These are phyloP conservation scores for Chiridota heheva DNA, from an alignment of 35 echinoderm and acorn worm genomes.

Conservation along the genomic window DNA sequence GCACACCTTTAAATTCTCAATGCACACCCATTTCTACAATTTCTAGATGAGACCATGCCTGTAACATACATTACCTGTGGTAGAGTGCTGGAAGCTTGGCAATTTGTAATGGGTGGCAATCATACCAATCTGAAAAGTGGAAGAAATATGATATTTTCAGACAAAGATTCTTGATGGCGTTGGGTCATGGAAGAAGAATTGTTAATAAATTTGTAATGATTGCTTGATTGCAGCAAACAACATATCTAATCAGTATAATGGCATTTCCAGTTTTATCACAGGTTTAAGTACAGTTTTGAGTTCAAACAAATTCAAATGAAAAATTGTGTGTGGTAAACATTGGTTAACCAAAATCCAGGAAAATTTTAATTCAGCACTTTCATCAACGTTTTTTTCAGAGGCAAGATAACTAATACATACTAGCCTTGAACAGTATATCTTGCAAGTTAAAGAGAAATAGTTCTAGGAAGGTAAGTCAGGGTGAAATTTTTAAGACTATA, in stretches of 20 bases:
- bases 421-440: too few relatives aligned
- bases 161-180: neutral
- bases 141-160: neutral
- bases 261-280: neutral
- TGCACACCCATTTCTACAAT: too few relatives aligned
- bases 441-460: too few relatives aligned
- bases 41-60: too few relatives aligned
- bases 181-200: neutral
- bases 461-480: too few relatives aligned
- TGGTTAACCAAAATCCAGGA: too few relatives aligned
- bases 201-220: neutral
- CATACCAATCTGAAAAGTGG: constrained; percentile 79
- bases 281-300: neutral
- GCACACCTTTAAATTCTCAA: too few relatives aligned
- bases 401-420: too few relatives aligned
- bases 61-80: constrained; percentile 87
- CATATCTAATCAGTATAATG: neutral
- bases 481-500: too few relatives aligned
- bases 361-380: too few relatives aligned
- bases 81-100: constrained; percentile 70
- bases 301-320: neutral
- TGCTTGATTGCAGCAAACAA: neutral
- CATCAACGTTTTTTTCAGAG: too few relatives aligned
- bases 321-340: too few relatives aligned
- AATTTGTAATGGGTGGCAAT: constrained; percentile 79